Evolutionary conservation across 2,888 invertebrate genomes (phyloP), one percentile per base, ranked within the genome.

Genomic region (Hoplodrina ambigua): DNA sequence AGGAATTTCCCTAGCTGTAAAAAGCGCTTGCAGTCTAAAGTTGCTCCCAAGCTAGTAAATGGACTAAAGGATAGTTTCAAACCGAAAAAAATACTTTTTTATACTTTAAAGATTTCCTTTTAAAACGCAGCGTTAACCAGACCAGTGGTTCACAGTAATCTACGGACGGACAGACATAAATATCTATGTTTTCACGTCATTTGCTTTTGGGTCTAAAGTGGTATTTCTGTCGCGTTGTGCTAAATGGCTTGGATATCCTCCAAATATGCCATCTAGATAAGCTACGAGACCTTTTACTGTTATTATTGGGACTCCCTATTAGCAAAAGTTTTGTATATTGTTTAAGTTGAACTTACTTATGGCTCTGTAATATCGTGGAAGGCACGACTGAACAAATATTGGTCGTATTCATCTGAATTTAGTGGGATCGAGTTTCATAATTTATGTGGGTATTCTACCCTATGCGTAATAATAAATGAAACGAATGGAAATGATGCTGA

Each of bases 231-330:
- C 89, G 91, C 91, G 88, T 90, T 88, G 91, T 90, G 90, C 91
- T 89, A 92, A 94, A 94, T 94, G 93, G 92, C 86, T 93, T 93
- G 94, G 94, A 94, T 90, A 90, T 90, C 88, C 88, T 93, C 92
- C 94, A 93, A 94, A 93, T 94, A 92, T 91, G 91, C 91, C 91
- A 92, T 92, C 93, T 87, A 92, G 93, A 93, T 94, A 93, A 93
- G 89, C 90, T 89, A 91, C 85, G 91, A 88, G 88, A 88, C 89
- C 91, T 90, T 92, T 93, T 91, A 90, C 88, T 90, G 91, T 91
- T 92, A 91, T 92, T 91, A 90, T 91, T 89, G 86, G 87, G 88
- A 73, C 73, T 78, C 84, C 84, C 79, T 88, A 88, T 88, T 87
- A 88, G 82, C 81, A 85, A 78, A 88, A 88, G 83, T 86, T 87